Base-by-base conservation (phyloP, 1,140 invertebrate genomes). In the Apocrypta bakeri region DNA sequence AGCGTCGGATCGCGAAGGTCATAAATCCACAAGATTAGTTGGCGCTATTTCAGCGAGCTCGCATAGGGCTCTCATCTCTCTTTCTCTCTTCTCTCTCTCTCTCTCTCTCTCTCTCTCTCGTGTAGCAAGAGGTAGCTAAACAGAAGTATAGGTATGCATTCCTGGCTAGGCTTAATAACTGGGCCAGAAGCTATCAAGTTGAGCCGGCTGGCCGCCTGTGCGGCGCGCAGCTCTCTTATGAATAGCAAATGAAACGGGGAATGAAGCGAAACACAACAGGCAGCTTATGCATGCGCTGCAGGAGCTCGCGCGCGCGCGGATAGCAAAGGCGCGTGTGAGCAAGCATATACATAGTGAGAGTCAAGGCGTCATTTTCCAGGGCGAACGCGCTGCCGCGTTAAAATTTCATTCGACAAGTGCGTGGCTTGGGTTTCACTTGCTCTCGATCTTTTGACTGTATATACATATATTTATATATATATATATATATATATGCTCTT, bases 231-330 rank as follows among this genome's bases (percentile, higher is more conserved):
- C 74, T 76, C 75, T 75, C 75, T 78, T 78, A 79, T 83, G 69
- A 74, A 74, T 79, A 83, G 37, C 68, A 25, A 82, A 82, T 82
- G 80, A 64, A 66, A 31, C 66, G 72, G 68, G 48, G 71, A 69
- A 40, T 73, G 69, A 69, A 69, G 79, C 31, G 71, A 69, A 81
- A 64, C 48, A 63, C 29, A 33, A 74, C 69, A 64, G 69, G 1
- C 69, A 2, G 27, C 69, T 29, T 11, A 27, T 68, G n/a, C 8
- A 68, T 68, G 21, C 29, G 3, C 21, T n/a, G n/a, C n/a, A n/a
- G 24, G 2, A 64, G 21, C 24, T n/a, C n/a, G n/a, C 1, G 64
- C 48, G 4, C 14, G 7, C 7, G 33, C 48, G n/a, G 48, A 17
- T 56, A 56, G 48, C 48, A 56, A 56, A 56, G 48, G 48, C 21